These are phyloP conservation scores for Tiaroga cobitis DNA, from an alignment of 2,797 vertebrate species.

Conservation along the genomic window DNA sequence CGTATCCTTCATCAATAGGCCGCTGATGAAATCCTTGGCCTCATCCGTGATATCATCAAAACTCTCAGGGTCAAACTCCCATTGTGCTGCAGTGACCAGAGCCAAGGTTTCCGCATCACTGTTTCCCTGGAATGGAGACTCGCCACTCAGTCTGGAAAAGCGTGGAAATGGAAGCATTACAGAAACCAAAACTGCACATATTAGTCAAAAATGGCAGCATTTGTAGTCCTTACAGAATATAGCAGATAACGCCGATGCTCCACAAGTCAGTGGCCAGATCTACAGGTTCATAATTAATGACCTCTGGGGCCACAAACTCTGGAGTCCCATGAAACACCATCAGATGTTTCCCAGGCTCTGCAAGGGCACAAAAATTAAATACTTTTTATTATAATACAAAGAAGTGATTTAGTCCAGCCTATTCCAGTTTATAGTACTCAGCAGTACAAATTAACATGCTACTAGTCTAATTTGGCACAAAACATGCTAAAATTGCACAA, in stretches of 20 bases:
- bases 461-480: too few species aligned
- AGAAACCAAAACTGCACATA: background rate
- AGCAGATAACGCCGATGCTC: slow-evolving; percentile 90
- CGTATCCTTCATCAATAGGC: slow-evolving; percentile 81
- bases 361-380: background rate
- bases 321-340: slow-evolving; percentile 86
- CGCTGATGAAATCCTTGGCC: slow-evolving; percentile 86
- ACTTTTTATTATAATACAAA: too few species aligned
- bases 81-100: slow-evolving; percentile 79
- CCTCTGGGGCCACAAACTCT: slow-evolving; percentile 90
- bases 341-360: slow-evolving; percentile 75
- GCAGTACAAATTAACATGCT: too few species aligned
- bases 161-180: too few species aligned
- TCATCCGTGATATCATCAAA: slow-evolving; percentile 84
- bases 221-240: slow-evolving; percentile 80
- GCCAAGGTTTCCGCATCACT: slow-evolving; percentile 80
- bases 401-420: too few species aligned
- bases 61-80: slow-evolving; percentile 82
- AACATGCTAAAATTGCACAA: too few species aligned
- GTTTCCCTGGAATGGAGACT: slow-evolving; percentile 88
- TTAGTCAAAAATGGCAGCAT: background rate
- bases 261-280: slow-evolving; percentile 85
- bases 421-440: too few species aligned
- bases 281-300: slow-evolving; percentile 83
- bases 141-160: slow-evolving; percentile 83